Conservation (phyloP, 1,140 invertebrate genomes). For the Oppia nitens region DNA sequence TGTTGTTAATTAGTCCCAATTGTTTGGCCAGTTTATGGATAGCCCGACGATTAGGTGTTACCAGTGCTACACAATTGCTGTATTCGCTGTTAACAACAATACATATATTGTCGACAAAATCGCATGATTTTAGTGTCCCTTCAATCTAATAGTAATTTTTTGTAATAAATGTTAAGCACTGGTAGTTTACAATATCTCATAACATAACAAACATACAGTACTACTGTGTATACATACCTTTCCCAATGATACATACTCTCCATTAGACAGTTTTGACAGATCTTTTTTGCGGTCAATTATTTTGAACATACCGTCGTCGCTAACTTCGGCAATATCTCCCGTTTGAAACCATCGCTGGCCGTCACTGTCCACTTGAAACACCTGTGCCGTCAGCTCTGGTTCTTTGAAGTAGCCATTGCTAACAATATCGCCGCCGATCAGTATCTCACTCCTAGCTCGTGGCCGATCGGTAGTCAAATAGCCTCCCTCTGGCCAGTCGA, state of each 20-base stretch:
- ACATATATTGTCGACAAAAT: constrained; percentile 86
- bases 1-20: constrained; percentile 37
- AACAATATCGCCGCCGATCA: constrained; percentile 77
- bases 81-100: constrained; percentile 73
- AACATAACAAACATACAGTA: not conserved
- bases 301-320: constrained; percentile 82
- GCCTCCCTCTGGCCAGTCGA: constrained; percentile 84
- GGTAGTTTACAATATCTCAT: not conserved
- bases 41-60: constrained; percentile 57
- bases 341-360: constrained; percentile 48
- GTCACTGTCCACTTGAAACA: constrained; percentile 47
- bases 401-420: constrained; percentile 86
- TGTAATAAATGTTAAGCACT: not conserved
- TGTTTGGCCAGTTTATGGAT: constrained; percentile 47
- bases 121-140: constrained; percentile 76
- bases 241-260: constrained; percentile 59
- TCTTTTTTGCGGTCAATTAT: constrained; percentile 94
- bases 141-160: constrained; percentile 31
- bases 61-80: constrained; percentile 67
- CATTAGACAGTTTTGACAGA: constrained; percentile 87
- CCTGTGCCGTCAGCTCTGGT: constrained; percentile 68
- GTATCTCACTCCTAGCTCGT: constrained; percentile 72
- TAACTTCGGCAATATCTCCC: constrained; percentile 81
- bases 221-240: constrained; percentile 22
- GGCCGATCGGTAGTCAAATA: constrained; percentile 57